Conservation (phyloP, 2,797 vertebrate species). For the Furcifer pardalis region DNA sequence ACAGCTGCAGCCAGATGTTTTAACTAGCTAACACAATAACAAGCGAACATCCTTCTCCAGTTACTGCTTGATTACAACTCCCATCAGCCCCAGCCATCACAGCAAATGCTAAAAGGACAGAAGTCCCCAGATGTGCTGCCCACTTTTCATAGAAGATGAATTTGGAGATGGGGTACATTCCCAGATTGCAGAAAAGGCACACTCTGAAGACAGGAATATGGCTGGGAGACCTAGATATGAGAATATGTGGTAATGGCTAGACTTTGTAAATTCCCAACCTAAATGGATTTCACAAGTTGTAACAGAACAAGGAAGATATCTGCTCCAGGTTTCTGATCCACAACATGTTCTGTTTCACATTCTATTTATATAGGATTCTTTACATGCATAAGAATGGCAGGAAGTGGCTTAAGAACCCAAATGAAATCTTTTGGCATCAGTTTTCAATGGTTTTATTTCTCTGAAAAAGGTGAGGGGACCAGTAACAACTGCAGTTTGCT, state of each 20-base stretch:
- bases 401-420: neutral
- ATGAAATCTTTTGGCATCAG: neutral
- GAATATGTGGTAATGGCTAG: neutral
- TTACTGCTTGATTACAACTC: neutral
- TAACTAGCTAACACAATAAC: neutral
- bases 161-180: neutral
- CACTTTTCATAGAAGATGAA: neutral
- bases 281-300: slow-evolving; percentile 5
- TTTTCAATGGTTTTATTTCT: neutral
- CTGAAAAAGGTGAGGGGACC: neutral
- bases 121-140: neutral
- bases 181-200: neutral
- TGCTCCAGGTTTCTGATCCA: neutral
- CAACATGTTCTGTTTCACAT: neutral
- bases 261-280: slow-evolving; percentile 12
- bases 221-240: neutral
- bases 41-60: neutral
- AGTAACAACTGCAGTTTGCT: neutral
- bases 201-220: neutral
- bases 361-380: neutral
- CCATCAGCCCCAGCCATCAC: no score
- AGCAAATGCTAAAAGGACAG: no score
- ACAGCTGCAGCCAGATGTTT: neutral
- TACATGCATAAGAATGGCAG: neutral
- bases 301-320: neutral